Evolutionary conservation across 2,113 vertebrate genomes (phyloP), one percentile per base, ranked within the genome.

Genomic region (Coracopsis vasa): DNA sequence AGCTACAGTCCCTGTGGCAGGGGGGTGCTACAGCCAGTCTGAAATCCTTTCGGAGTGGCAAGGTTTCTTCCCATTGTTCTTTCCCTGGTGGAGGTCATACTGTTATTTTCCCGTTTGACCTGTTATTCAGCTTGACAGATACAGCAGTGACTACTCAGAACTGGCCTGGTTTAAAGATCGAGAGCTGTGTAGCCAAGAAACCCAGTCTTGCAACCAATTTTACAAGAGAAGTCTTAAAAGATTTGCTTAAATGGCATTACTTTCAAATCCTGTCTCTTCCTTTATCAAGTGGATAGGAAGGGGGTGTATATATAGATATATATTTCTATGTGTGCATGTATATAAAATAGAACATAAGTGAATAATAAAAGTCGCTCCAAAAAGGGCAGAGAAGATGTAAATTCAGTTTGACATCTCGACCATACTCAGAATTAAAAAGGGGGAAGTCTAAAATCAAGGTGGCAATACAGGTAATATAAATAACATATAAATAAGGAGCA

Each of bases 121-220:
- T 65, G 8, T 61, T 88, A 24, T 3, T 60, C 19, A 33, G 1
- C 18, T 45, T 65, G 20, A 7, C 20, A 50, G 58, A 39, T 58
- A 6, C 0, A 2, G 42, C 74, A 73, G 14, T 18, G 25, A 16
- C n/a, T 69, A 27, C 62, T 88, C 42, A 11, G 53, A 80, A 29
- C 13, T 35, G 41, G 33, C 18, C 61, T 82, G 35, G 33, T 66
- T 93, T 66, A 73, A 47, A 78, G 25, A 35, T 91, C 25, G 41
- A 65, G 48, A 86, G 50, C 16, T 56, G 28, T 53, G n/a, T 75
- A 79, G 87, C 77, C 48, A 60, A 73, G 81, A 86, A 88, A 79
- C 33, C 12, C 23, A 24, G 7, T 31, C 44, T 82, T 81, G 35
- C 62, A 79, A 79, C 25, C 42, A n/a, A 17, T 73, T 3, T 69